Base-by-base conservation (phyloP, 2,113 vertebrate genomes). In the Thomomys bottae region DNA sequence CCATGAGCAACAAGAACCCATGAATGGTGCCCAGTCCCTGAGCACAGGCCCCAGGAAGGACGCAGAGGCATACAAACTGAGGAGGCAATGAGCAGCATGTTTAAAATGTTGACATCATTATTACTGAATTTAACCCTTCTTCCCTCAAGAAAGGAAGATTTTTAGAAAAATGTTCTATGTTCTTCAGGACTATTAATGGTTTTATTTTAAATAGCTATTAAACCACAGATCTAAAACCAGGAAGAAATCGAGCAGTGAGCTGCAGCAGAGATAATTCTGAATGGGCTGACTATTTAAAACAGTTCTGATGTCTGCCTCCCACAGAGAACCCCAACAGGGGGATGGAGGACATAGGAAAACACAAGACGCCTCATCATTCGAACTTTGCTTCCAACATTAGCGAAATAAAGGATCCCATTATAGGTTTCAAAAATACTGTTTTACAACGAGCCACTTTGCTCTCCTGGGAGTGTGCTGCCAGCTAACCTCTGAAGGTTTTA, bases 151-250 rank as follows among this genome's bases (percentile, higher is more conserved):
- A 66, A 90, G 34, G 49, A 75, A 3, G 11, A 26, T 81, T 76
- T 81, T 81, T 32, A 92, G 87, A 86, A 72, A 75, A 87, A 21
- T 28, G 42, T 85, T 21, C 45, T 7, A 38, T 57, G 64, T 68
- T 77, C 63, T 87, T 88, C 73, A 81, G 72, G 38, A 67, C 3
- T 72, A 26, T 2, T 34, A 20, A 1, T 23, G 30, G 30, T 57
- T 75, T 75, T 59, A 72, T 61, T 61, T 88, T 81, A 38, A 85
- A 85, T 3, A 87, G 59, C 34, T 32, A 68, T 54, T 20, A 34
- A 42, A 61, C 24, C 20, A 36, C 30, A 85, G 54, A 81, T 54
- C 61, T 76, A 49, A 34, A 67, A 71, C 45, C 20, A 64, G 11
- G 86, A 70, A 30, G 72, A 54, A 86, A 63, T 54, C 30, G 40